Percentiles rank a stretch among this genome's conserved stretches.
Conservation (phyloP, 37 sponge, comb jelly and placozoan genomes). For the Tethya wilhelma region DNA sequence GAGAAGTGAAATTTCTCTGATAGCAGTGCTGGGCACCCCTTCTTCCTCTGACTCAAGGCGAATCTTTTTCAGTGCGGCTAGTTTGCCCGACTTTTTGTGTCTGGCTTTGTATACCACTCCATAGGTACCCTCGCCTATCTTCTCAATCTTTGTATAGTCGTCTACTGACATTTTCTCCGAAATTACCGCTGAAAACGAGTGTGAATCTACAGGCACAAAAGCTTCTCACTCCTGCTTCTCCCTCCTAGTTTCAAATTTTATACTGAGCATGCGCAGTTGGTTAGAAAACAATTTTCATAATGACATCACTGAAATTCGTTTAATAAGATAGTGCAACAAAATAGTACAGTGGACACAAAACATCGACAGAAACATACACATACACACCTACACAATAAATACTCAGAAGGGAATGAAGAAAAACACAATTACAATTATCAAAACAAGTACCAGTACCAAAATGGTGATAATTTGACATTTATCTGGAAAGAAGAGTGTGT, state of each 20-base stretch:
- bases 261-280: conserved; percentile 44
- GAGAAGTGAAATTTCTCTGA: conserved; percentile 94
- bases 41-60: conserved; percentile 94
- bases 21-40: conserved; percentile 97
- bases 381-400: too few relatives aligned
- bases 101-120: conserved; percentile 99
- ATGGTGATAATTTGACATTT: conserved; percentile 78
- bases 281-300: background rate
- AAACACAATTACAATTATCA: conserved; percentile 64
- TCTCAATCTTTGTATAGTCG: conserved; percentile 86
- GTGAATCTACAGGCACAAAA: background rate
- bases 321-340: background rate
- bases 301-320: background rate
- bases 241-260: conserved; percentile 29
- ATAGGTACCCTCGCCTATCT: conserved; percentile 99
- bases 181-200: background rate
- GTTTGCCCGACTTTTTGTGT: conserved; percentile 78
- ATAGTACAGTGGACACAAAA: conserved; percentile 9
- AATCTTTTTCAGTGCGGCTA: conserved; percentile 97
- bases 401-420: conserved; percentile 73
- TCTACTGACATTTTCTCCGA: conserved; percentile 26
- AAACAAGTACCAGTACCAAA: conserved; percentile 58
- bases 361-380: background rate
- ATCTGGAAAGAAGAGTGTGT: conserved; percentile 43
- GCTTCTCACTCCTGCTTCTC: background rate